These are phyloP conservation scores for Zelleria hepariella DNA, from an alignment of 2,888 invertebrate genomes.

Conservation along the genomic window DNA sequence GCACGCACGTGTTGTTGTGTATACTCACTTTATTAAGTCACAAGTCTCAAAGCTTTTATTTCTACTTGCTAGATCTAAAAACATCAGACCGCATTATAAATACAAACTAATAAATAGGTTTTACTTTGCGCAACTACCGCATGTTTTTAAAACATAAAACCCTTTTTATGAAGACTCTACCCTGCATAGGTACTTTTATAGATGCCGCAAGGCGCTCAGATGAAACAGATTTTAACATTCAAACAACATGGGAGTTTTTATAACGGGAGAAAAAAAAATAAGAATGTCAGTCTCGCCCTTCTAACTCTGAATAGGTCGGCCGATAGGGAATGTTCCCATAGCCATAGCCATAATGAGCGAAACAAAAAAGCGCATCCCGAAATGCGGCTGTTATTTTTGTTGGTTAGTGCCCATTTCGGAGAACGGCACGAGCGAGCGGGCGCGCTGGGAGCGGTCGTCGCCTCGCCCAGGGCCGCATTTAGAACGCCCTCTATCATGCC, in stretches of 20 bases:
- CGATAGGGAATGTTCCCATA: constrained; percentile 29
- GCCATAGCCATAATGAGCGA: constrained; percentile 39
- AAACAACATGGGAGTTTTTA: neutral
- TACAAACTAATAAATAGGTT: too few species aligned
- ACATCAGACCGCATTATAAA: too few species aligned
- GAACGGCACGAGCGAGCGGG: constrained; percentile 47
- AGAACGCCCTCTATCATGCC: neutral
- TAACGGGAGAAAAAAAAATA: neutral
- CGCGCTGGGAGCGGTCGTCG: constrained; percentile 66
- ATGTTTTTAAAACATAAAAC: neutral
- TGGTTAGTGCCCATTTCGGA: constrained; percentile 60
- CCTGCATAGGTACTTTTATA: neutral
- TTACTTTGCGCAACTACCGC: too few species aligned
- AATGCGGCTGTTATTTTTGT: constrained; percentile 62
- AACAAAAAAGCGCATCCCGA: constrained; percentile 64
- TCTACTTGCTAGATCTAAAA: too few species aligned
- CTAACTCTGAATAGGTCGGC: constrained; percentile 5
- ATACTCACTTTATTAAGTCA: too few species aligned
- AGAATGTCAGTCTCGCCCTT: neutral
- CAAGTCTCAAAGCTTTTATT: too few species aligned
- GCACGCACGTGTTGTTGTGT: too few species aligned
- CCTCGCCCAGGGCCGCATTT: constrained; percentile 54
- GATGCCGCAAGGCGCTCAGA: neutral
- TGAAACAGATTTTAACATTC: neutral
- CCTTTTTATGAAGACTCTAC: neutral